A percentile compares a stretch with the other conserved stretches of the same genome.
Conservation (phyloP, 2,888 invertebrate species). For the Synergus umbraculus region DNA sequence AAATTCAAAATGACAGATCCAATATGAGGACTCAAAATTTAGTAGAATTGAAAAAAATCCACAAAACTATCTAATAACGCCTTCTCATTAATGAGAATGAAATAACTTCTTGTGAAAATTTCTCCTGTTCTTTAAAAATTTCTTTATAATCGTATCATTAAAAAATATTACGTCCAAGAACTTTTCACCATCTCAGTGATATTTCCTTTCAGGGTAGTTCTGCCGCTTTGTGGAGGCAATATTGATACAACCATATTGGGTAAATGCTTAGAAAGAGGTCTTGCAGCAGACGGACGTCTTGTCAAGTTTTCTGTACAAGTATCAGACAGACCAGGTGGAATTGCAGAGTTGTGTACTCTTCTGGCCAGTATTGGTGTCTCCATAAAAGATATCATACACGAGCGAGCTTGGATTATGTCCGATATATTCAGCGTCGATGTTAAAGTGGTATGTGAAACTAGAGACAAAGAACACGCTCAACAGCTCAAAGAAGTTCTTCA, state of each 20-base stretch:
- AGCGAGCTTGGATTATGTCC: conserved; percentile 94
- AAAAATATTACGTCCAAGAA: not conserved
- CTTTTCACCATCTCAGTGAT: not conserved
- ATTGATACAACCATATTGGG: conserved; percentile 95
- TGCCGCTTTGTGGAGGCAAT: conserved; percentile 92
- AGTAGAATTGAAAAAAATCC: too few relatives aligned
- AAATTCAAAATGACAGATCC: too few relatives aligned
- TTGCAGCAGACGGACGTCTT: conserved; percentile 91
- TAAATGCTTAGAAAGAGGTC: conserved; percentile 90
- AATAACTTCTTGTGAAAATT: too few relatives aligned
- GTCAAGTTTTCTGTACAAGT: conserved; percentile 88
- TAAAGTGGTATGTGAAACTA: conserved; percentile 93
- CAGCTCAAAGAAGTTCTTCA: conserved; percentile 81
- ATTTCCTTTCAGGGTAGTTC: conserved; percentile 84
- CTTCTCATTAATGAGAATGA: too few relatives aligned
- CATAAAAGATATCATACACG: conserved; percentile 97
- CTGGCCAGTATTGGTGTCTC: conserved; percentile 89
- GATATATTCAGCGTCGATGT: conserved; percentile 93
- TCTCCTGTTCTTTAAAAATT: too few relatives aligned
- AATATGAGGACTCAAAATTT: too few relatives aligned
- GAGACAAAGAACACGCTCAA: conserved; percentile 87
- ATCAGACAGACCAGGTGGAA: conserved; percentile 92
- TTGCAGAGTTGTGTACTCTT: conserved; percentile 89
- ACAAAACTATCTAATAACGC: too few relatives aligned
- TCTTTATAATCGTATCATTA: too few relatives aligned